These are phyloP conservation scores for Furcifer pardalis DNA, from an alignment of 2,797 vertebrate genomes.

Conservation along the genomic window DNA sequence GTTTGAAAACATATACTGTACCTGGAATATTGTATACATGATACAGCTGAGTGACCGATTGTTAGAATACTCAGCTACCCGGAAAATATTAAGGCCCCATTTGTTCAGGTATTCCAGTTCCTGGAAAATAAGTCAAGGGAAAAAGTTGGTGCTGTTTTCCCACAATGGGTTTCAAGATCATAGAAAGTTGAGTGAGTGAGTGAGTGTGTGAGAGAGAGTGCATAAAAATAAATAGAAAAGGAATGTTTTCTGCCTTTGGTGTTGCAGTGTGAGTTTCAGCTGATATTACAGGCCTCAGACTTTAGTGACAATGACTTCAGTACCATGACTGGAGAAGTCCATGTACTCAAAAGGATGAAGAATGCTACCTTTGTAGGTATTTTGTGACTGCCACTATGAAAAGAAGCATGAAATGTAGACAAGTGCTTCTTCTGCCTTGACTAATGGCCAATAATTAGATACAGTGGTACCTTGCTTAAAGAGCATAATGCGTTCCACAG, in stretches of 20 bases:
- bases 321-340: background rate
- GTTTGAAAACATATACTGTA: slow-evolving; percentile 53
- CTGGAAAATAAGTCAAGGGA: slow-evolving; percentile 65
- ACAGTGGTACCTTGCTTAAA: no score
- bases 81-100: slow-evolving; percentile 97
- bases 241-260: background rate
- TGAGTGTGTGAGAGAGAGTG: no score
- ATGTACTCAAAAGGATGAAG: background rate
- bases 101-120: slow-evolving; percentile 93
- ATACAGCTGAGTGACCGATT: slow-evolving; percentile 92
- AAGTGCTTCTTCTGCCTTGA: background rate
- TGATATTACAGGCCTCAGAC: background rate
- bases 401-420: background rate
- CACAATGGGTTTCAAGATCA: background rate
- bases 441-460: background rate
- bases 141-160: background rate
- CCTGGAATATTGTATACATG: slow-evolving; percentile 94
- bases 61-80: slow-evolving; percentile 89
- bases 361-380: background rate
- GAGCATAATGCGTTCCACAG: no score
- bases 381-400: no score
- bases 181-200: background rate
- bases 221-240: background rate
- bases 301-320: no score
- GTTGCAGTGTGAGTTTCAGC: background rate